These are phyloP conservation scores for Solenopsis fugax DNA, from an alignment of 1,140 invertebrate species.

Conservation along the genomic window DNA sequence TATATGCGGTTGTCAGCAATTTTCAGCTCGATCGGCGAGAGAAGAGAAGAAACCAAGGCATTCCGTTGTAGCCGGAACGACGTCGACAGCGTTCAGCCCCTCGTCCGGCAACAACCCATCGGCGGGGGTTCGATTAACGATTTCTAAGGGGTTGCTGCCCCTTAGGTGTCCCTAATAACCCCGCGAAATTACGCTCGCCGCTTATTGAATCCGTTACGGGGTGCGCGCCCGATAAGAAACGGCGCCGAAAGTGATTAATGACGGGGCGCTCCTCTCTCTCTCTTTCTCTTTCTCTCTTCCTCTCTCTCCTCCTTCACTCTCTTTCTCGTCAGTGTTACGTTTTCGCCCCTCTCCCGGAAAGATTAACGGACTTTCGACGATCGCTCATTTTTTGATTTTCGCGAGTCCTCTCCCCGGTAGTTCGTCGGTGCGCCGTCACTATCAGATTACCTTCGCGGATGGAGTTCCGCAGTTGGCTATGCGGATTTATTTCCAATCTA, in stretches of 20 bases:
- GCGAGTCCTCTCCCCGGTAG: constrained; percentile 9
- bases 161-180: constrained; percentile 70
- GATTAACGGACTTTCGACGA: constrained; percentile 75
- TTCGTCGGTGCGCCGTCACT: constrained; percentile 36
- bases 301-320: not conserved
- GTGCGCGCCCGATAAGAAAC: constrained; percentile 71
- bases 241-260: constrained; percentile 72
- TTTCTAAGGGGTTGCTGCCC: constrained; percentile 66
- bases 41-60: constrained; percentile 55
- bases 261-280: constrained; percentile 57
- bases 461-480: constrained; percentile 7
- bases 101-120: constrained; percentile 2
- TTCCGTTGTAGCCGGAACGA: constrained; percentile 7
- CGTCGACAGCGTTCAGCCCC: constrained; percentile 20
- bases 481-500: constrained; percentile 64
- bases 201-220: constrained; percentile 74
- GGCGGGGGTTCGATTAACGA: constrained; percentile 71
- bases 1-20: constrained; percentile 51
- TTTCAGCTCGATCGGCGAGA: constrained; percentile 64
- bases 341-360: constrained; percentile 62
- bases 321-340: constrained; percentile 46
- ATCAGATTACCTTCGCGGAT: constrained; percentile 61
- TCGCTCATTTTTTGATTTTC: constrained; percentile 76
- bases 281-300: not conserved
- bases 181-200: constrained; percentile 72